phyloP scores from a whole-genome alignment of 2,888 invertebrate genomes.

The Limnephilus auricula region DNA sequence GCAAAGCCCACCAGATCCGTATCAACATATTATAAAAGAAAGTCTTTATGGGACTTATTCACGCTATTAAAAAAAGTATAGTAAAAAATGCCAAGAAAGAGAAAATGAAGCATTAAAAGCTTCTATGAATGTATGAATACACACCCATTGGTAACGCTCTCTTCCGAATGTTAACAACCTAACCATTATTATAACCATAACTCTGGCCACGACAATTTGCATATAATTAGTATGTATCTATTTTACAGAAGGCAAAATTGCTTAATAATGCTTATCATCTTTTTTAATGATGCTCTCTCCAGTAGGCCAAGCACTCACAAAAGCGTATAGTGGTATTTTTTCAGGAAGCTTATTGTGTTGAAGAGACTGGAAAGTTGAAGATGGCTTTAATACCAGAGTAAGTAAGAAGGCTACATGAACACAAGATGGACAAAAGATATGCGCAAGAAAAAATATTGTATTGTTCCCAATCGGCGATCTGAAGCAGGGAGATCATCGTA shows the following conservation, averaged over 20 bases:
- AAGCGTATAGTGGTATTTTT: not conserved
- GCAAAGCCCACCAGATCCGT: not conserved
- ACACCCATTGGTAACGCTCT: not conserved
- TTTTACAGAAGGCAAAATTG: conserved; percentile 2
- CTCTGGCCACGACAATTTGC: not conserved
- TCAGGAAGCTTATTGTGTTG: not conserved
- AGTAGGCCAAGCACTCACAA: not conserved
- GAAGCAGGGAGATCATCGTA: not conserved
- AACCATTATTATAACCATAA: not conserved
- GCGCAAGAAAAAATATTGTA: not conserved
- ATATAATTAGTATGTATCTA: not conserved
- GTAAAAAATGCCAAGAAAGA: not conserved
- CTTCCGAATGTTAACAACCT: not conserved
- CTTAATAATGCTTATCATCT: not conserved
- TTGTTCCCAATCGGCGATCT: conserved; percentile 20
- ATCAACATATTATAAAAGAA: not conserved
- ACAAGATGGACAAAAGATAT: conserved; percentile 5
- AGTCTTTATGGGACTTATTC: not conserved
- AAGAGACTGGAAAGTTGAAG: not conserved
- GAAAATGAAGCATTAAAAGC: not conserved
- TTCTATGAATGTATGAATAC: not conserved
- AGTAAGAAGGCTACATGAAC: not conserved
- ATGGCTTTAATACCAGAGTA: conserved; percentile 8
- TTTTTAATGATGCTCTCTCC: not conserved
- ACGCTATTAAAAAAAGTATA: not conserved